Evolutionary conservation across 2,888 invertebrate genomes (phyloP), one percentile per base, ranked within the genome.

Genomic region (Plebejus melissa): DNA sequence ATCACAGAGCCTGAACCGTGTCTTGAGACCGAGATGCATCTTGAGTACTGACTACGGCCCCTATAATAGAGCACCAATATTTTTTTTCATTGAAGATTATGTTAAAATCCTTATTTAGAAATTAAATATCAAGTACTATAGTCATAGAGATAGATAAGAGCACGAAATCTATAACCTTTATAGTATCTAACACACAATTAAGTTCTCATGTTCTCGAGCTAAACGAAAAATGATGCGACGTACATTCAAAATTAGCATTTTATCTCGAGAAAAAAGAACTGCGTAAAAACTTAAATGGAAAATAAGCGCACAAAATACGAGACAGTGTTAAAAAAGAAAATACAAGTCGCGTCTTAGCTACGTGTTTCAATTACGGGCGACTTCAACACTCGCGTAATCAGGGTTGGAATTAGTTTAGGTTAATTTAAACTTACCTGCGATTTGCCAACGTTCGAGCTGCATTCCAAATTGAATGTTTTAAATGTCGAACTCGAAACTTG

Each of bases 341-440:
- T 1, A 32, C 46, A 32, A 72, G 28, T 72, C 65, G 5, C 46
- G 50, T 50, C 28, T 72, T 54, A 54, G 72, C 50, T 54, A 72
- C 72, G 50, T 54, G 72, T 72, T 72, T 72, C 72, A 72, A 72
- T 72, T 72, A 72, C 50, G 50, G 72, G 46, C 22, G 50, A 72
- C 72, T 72, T 72, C 72, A 50, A 72, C 50, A 54, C 72, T 72
- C 50, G 28, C 72, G 72, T 72, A 72, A 72, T 72, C 72, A 72
- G 72, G 50, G 72, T 28, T 16, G 54, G 54, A 72, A 72, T 72
- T 72, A 72, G 50, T 54, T 72, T 72, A 54, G 72, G 50, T 72
- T 72, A 72, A 50, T 72, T 72, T 72, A 72, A 50, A 72, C 72
- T 72, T 54, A 72, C 65, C 65, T 65, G 65, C 65, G 16, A 36